A percentile compares a stretch with the other conserved stretches of the same genome.
phyloP scores from a whole-genome alignment of 2,888 invertebrate genomes.

The Lasioglossum oenotherae region DNA sequence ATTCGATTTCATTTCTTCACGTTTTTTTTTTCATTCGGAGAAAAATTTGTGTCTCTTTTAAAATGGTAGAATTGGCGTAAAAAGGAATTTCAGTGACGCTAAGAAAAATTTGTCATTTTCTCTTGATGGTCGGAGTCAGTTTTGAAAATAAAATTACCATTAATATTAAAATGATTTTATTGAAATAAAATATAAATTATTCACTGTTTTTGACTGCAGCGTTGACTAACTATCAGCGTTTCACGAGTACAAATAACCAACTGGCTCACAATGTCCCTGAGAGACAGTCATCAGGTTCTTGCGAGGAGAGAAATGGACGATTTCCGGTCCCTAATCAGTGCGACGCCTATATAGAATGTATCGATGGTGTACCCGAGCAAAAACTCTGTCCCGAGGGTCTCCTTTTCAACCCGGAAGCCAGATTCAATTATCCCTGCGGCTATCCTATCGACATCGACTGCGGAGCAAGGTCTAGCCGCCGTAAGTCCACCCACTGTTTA shows the following conservation, averaged over 20 bases:
- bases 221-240: constrained; percentile 58
- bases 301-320: constrained; percentile 89
- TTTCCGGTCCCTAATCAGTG: constrained; percentile 89
- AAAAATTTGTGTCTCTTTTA: background rate
- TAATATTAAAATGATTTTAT: background rate
- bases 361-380: constrained; percentile 90
- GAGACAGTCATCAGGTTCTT: constrained; percentile 79
- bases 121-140: too few species aligned
- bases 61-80: background rate
- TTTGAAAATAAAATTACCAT: background rate
- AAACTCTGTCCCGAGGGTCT: constrained; percentile 93
- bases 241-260: constrained; percentile 44
- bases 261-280: constrained; percentile 32
- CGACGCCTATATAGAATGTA: constrained; percentile 90
- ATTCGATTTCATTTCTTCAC: background rate
- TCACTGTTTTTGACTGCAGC: constrained; percentile 50
- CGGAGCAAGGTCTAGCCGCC: constrained; percentile 87
- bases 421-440: constrained; percentile 91
- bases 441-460: constrained; percentile 94
- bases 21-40: background rate
- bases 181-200: background rate
- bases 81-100: background rate
- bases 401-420: constrained; percentile 90
- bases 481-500: constrained; percentile 71
- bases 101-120: background rate